These are phyloP conservation scores for Diceros bicornis DNA, from an alignment of 2,797 vertebrate genomes.

Conservation along the genomic window DNA sequence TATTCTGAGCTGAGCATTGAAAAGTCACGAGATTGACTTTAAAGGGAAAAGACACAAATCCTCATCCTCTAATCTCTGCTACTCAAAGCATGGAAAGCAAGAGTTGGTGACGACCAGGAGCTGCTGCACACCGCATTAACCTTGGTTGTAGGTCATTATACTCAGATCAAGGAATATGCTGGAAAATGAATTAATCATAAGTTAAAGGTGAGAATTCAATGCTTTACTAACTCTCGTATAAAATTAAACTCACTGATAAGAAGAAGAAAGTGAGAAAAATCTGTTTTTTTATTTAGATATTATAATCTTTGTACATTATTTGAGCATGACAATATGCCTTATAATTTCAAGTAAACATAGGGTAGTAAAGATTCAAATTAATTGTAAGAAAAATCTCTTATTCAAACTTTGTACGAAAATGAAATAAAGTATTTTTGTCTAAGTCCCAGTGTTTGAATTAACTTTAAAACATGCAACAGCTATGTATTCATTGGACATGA, in stretches of 20 bases:
- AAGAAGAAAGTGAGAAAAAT: neutral
- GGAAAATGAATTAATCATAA: neutral
- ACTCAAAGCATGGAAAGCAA: neutral
- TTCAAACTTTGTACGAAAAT: constrained; percentile 2
- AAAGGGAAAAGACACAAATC: neutral
- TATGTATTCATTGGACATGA: neutral
- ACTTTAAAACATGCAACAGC: constrained; percentile 15
- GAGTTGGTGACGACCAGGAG: neutral
- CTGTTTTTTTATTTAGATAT: neutral
- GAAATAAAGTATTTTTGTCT: neutral
- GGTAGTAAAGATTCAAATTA: neutral
- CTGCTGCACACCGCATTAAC: too few relatives aligned
- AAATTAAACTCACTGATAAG: neutral
- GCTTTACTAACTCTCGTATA: neutral
- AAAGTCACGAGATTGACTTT: neutral
- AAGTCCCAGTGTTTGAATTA: neutral
- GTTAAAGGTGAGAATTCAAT: neutral
- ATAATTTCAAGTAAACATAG: constrained; percentile 1
- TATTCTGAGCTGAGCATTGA: neutral
- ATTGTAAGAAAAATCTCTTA: neutral
- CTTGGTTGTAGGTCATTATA: neutral
- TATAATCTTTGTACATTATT: neutral
- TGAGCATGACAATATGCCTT: neutral
- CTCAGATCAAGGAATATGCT: neutral
- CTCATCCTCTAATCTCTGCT: neutral